phyloP scores from a whole-genome alignment of 2,113 vertebrate species.

The Camelus bactrianus region DNA sequence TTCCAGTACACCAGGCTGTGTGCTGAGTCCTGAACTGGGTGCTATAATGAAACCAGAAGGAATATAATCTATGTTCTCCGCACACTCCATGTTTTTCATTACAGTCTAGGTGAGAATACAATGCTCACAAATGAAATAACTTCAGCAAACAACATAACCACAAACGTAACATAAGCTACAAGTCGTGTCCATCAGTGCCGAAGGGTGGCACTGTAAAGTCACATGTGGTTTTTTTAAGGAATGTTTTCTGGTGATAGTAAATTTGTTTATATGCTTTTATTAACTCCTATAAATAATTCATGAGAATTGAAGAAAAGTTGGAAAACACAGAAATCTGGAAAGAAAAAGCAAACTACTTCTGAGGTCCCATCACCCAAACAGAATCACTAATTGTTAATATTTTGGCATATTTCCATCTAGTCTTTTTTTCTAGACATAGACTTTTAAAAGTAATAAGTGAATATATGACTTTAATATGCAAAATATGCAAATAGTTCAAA shows the following conservation, averaged over 20 bases:
- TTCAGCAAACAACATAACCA: neutral
- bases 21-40: neutral
- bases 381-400: neutral
- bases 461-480: neutral
- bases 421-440: neutral
- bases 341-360: neutral
- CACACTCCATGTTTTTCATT: neutral
- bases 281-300: neutral
- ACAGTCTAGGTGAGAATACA: neutral
- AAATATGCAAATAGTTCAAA: neutral
- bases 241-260: neutral
- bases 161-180: neutral
- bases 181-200: neutral
- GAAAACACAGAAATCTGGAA: neutral
- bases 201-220: neutral
- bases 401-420: neutral
- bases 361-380: neutral
- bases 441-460: neutral
- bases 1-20: neutral
- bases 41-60: neutral
- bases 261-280: neutral
- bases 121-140: neutral
- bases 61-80: neutral
- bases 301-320: conserved; percentile 29
- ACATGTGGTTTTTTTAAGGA: neutral